Evolutionary conservation across 2,113 vertebrate genomes (phyloP).

Genomic region (Epinephelus lanceolatus): DNA sequence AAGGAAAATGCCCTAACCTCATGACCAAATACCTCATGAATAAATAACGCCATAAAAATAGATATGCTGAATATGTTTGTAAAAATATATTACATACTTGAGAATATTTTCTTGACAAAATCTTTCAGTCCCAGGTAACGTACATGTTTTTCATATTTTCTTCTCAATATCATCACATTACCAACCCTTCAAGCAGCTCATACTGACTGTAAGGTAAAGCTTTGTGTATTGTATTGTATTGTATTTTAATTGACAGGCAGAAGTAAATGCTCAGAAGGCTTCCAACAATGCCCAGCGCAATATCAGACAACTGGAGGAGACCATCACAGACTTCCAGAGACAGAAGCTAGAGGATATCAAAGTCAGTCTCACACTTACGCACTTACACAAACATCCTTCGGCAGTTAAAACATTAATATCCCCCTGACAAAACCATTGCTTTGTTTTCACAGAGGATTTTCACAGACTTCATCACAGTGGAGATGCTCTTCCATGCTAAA

Average conservation of each 20-base stretch:
- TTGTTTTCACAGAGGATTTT: constrained; percentile 82
- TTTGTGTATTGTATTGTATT: neutral
- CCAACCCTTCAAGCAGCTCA: neutral
- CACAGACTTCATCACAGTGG: constrained; percentile 87
- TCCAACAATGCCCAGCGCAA: constrained; percentile 81
- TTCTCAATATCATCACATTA: neutral
- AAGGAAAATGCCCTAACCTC: no score
- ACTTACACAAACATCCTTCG: neutral
- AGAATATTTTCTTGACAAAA: constrained; percentile 78
- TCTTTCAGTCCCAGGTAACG: constrained; percentile 87
- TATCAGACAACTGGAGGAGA: constrained; percentile 84
- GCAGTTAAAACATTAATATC: neutral
- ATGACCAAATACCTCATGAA: no score
- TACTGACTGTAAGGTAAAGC: neutral
- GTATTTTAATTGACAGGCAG: constrained; percentile 78
- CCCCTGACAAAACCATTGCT: neutral
- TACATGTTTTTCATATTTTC: neutral
- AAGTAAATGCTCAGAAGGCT: constrained; percentile 85
- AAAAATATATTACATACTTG: neutral
- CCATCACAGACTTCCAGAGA: constrained; percentile 84
- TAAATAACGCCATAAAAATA: no score
- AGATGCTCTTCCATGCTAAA: constrained; percentile 90
- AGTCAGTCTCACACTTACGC: constrained; percentile 65
- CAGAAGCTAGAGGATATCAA: constrained; percentile 88
- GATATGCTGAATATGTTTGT: no score